Evolutionary conservation across 2,797 vertebrate genomes (phyloP).

Genomic region (Sebastes miniatus): DNA sequence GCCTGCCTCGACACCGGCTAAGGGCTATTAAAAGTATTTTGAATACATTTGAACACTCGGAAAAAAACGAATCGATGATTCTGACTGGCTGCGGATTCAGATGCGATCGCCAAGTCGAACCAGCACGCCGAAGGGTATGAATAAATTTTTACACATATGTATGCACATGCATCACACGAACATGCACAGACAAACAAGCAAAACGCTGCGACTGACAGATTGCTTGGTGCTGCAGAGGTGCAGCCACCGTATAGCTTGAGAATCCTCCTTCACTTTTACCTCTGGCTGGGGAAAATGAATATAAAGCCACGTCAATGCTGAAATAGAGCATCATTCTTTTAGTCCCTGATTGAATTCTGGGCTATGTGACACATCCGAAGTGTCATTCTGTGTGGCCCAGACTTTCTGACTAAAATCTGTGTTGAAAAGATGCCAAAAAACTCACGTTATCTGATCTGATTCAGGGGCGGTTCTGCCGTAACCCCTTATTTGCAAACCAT

Average conservation of each 20-base stretch:
- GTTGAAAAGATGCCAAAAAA: slow-evolving; percentile 27
- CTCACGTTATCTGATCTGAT: not conserved
- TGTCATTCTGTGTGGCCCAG: slow-evolving; percentile 21
- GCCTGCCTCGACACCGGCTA: not conserved
- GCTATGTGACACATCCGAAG: slow-evolving; percentile 38
- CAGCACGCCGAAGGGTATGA: not conserved
- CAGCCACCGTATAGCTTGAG: slow-evolving; percentile 13
- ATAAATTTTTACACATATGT: not conserved
- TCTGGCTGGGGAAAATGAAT: slow-evolving; percentile 34
- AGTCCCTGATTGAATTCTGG: slow-evolving; percentile 45
- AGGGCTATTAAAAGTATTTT: not conserved
- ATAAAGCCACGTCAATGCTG: slow-evolving; percentile 32
- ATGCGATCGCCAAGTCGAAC: not conserved
- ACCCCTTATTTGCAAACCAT: not conserved
- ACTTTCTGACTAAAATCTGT: slow-evolving; percentile 25
- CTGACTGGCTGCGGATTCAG: not conserved
- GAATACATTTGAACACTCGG: not conserved
- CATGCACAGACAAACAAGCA: not conserved
- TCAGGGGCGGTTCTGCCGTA: not conserved
- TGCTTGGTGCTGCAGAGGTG: not conserved
- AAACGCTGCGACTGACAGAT: slow-evolving; percentile 23
- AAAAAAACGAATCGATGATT: not conserved
- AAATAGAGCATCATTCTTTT: slow-evolving; percentile 30
- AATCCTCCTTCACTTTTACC: slow-evolving; percentile 38
- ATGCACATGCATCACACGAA: not conserved